Evolutionary conservation across 2,797 vertebrate species (phyloP), one percentile per base, ranked within the genome.

Genomic region (Xiphophorus birchmanni): DNA sequence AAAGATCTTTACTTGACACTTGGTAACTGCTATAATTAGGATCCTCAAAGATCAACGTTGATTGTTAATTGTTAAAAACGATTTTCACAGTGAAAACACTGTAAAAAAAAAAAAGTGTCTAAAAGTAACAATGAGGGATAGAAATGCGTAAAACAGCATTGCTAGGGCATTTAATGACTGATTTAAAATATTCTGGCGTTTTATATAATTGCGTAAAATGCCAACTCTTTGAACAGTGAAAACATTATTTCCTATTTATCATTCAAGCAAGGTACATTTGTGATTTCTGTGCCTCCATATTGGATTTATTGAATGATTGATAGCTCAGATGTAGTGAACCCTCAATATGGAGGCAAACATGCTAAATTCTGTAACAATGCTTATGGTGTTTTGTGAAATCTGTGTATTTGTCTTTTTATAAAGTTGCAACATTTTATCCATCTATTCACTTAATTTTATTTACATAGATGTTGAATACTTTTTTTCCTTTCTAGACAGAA

Each of bases 1-100:
- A 82, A 77, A 80, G 35, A 74, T 74, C 18, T 42, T 11, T 21
- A 40, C 35, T 67, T 67, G 65, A 42, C 18, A 67, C 63, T 23
- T 67, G 35, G 10, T 23, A 23, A 67, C 63, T 37, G 18, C 63
- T 23, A 9, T 67, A 40, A 67, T 37, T 67, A 37, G 17, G 8
- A 5, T 44, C 76, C 18, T 47, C 72, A 42, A 79, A 74, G 29
- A 48, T 65, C 32, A 29, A 60, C 6, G 13, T 45, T 54, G n/a
- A 40, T 26, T 26, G 29, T 18, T 23, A 42, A 54, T 54, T 54
- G 52, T 5, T 40, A 32, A 71, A 71, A 42, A n/a, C 9, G 4
- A 23, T 40, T 67, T 67, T 37, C 35, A 40, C 35, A 11, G 1
- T 67, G 29, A 67, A 29, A 67, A 40, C 32, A 40, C 35, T 18